Percentiles rank a stretch among this genome's conserved stretches.
Evolutionary conservation across 2,888 invertebrate genomes (phyloP).

Genomic region (Parnassius glacialis): DNA sequence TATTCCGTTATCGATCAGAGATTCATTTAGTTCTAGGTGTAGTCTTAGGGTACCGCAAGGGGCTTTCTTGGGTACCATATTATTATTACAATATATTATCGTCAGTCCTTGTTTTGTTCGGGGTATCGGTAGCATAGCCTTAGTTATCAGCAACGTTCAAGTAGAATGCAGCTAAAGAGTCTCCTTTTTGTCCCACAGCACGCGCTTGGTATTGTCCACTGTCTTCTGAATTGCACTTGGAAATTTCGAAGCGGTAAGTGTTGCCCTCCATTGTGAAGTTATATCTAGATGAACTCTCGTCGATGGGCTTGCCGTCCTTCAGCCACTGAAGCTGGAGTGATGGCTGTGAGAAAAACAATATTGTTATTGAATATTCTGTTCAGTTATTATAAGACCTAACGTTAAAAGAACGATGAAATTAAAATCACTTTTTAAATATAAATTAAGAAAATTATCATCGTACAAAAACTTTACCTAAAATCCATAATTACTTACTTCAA

Average conservation of each 20-base stretch:
- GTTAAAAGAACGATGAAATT: too few species aligned
- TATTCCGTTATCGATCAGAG: conserved; percentile 51
- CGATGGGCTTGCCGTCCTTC: conserved; percentile 94
- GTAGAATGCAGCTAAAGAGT: conserved; percentile 91
- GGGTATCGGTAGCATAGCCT: conserved; percentile 28
- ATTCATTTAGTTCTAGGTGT: conserved; percentile 45
- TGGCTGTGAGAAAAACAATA: conserved; percentile 52
- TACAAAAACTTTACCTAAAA: too few species aligned
- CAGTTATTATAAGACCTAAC: too few species aligned
- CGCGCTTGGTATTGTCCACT: conserved; percentile 94
- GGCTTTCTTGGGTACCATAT: conserved; percentile 43
- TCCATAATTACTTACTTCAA: too few species aligned
- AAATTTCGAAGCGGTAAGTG: conserved; percentile 89
- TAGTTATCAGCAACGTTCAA: conserved; percentile 85
- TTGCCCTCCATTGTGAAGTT: conserved; percentile 91
- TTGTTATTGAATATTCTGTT: neutral
- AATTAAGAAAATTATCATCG: too few species aligned
- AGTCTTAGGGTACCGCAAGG: conserved; percentile 51
- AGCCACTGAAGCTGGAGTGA: conserved; percentile 89
- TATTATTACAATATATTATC: conserved; percentile 41
- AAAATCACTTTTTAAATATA: too few species aligned
- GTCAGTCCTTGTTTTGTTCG: conserved; percentile 46
- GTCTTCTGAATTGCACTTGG: conserved; percentile 87
- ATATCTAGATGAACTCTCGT: conserved; percentile 88
- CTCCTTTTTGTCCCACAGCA: conserved; percentile 92